These are phyloP conservation scores for Hydrotaea diabolus DNA, from an alignment of 2,888 invertebrate genomes.

Conservation along the genomic window DNA sequence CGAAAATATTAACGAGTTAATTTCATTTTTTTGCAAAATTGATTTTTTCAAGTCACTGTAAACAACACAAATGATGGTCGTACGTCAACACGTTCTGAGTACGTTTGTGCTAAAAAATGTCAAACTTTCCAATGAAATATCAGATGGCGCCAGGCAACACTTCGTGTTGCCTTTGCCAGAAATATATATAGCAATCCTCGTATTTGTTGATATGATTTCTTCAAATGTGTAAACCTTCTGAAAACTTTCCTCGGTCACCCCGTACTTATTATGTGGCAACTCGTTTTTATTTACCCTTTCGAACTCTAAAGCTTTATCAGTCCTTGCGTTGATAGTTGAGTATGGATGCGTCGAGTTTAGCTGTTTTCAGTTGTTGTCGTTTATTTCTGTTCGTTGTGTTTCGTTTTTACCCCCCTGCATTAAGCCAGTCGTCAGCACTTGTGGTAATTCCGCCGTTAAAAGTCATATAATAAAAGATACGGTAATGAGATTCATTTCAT, in stretches of 20 bases:
- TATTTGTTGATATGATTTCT: too few species aligned
- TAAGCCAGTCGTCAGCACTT: slow-evolving; percentile 53
- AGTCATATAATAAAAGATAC: slow-evolving; percentile 46
- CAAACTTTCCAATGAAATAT: too few species aligned
- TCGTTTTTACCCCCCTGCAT: neutral
- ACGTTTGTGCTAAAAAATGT: too few species aligned
- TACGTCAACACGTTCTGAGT: too few species aligned
- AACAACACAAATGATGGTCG: too few species aligned
- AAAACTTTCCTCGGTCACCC: neutral
- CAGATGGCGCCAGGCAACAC: too few species aligned
- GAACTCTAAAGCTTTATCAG: slow-evolving; percentile 8
- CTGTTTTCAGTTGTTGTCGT: neutral
- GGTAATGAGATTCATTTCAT: slow-evolving; percentile 54
- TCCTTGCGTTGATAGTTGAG: slow-evolving; percentile 3
- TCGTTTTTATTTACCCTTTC: slow-evolving; percentile 37
- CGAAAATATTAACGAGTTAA: too few species aligned
- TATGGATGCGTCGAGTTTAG: neutral
- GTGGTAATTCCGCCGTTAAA: slow-evolving; percentile 53
- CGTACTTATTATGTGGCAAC: slow-evolving; percentile 35
- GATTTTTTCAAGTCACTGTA: too few species aligned
- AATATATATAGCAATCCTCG: too few species aligned
- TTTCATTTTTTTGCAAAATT: too few species aligned
- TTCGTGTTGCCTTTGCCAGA: too few species aligned
- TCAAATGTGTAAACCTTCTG: neutral
- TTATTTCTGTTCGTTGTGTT: slow-evolving; percentile 2